Evolutionary conservation across 1,140 invertebrate species (phyloP), one percentile per base, ranked within the genome.

Genomic region (Temnothorax longispinosus): DNA sequence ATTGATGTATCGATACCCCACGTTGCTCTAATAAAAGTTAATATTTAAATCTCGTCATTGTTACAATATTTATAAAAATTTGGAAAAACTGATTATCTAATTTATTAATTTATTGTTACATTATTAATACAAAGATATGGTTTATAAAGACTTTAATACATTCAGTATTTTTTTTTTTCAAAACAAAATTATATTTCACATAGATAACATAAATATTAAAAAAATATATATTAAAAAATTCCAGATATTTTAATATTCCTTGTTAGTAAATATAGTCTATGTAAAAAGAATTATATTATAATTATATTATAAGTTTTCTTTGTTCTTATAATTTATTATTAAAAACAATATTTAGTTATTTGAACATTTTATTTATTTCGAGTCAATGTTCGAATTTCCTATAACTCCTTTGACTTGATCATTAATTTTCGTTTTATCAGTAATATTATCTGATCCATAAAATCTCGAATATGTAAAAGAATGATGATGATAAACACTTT

Each of bases 71-170:
- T 38, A 41, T n/a, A 1, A 67, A 67, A 4, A 4, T 10, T 67
- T 67, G 18, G 3, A 67, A 18, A 64, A 5, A 64, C 8, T n/a
- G 18, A 67, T 67, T n/a, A 41, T 21, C 4, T 41, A n/a, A 41
- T 21, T 21, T 67, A 41, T 67, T 67, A 67, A 67, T 67, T 67
- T 67, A 3, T 15, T 67, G 27, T 64, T 38, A 58, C 54, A 58
- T 58, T 58, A n/a, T 58, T 58, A 58, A 10, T 38, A 4, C 38
- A 38, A 58, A 58, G 44, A 11, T 47, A 58, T 6, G 18, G 15
- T 35, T 27, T 27, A 3, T 27, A 13, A 64, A 64, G 27, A 27
- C 35, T 64, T 35, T 15, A 32, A 35, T 64, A 52, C 8, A 64
- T 6, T 38, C 3, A 38, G 38, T 38, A 38, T 2, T 4, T 38